Evolutionary conservation across 2,888 invertebrate genomes (phyloP).

Genomic region (Sphinx pinastri): DNA sequence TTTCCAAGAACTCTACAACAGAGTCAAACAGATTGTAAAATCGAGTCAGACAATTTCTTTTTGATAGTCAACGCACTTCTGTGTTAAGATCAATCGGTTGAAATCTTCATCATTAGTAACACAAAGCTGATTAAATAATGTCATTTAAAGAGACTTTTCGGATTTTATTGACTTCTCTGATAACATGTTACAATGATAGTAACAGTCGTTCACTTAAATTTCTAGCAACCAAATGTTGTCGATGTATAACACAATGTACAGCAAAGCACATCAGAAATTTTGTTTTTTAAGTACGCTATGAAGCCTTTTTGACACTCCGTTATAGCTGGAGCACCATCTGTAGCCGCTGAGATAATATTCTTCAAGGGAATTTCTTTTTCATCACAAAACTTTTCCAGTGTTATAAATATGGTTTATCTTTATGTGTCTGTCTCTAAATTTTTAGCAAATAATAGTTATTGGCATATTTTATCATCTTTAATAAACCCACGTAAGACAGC

Average conservation of each 20-base stretch:
- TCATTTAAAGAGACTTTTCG: constrained; percentile 34
- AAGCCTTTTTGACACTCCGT: constrained; percentile 37
- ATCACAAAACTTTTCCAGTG: too few species aligned
- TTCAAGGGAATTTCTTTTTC: too few species aligned
- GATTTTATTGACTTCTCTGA: constrained; percentile 38
- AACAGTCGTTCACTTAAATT: constrained; percentile 38
- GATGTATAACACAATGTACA: constrained; percentile 33
- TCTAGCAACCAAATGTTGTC: constrained; percentile 39
- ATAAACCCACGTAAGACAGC: too few species aligned
- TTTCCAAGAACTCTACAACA: constrained; percentile 48
- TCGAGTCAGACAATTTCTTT: constrained; percentile 38
- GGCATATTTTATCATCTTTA: too few species aligned
- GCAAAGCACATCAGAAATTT: constrained; percentile 32
- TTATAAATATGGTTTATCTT: too few species aligned
- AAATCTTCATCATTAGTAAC: constrained; percentile 39
- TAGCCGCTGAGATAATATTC: too few species aligned
- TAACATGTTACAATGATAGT: too few species aligned
- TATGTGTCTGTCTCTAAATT: too few species aligned
- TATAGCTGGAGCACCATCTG: constrained; percentile 36
- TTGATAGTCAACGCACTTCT: constrained; percentile 38
- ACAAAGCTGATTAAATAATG: constrained; percentile 42
- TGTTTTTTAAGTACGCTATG: constrained; percentile 31
- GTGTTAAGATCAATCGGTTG: constrained; percentile 34
- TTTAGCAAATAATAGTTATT: too few species aligned
- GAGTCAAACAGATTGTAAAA: constrained; percentile 44